A percentile compares a stretch with the other conserved stretches of the same genome.
Evolutionary conservation across 2,797 vertebrate genomes (phyloP).

Genomic region (Xenops minutus): DNA sequence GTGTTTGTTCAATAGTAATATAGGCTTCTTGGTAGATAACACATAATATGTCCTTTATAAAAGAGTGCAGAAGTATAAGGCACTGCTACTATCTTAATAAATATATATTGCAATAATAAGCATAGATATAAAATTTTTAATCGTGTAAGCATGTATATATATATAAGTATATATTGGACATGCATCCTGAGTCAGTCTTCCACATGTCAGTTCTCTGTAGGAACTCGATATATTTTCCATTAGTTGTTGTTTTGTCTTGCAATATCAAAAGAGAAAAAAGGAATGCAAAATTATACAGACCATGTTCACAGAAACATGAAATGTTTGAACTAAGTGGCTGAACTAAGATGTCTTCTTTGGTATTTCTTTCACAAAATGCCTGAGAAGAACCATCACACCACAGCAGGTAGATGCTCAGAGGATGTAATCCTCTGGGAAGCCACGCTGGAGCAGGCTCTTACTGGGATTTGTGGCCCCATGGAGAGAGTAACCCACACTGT

Average conservation of each 20-base stretch:
- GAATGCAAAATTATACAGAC: not conserved
- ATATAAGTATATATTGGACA: not conserved
- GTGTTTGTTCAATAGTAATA: not conserved
- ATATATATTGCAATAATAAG: not conserved
- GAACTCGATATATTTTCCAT: not conserved
- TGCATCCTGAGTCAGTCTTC: not conserved
- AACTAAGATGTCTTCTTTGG: not conserved
- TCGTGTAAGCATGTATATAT: not conserved
- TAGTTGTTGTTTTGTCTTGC: not conserved
- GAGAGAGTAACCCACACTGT: fast-evolving
- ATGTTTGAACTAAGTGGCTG: not conserved
- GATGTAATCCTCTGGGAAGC: not conserved
- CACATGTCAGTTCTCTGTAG: not conserved
- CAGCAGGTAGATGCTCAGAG: not conserved
- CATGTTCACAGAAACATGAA: not conserved
- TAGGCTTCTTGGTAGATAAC: not conserved
- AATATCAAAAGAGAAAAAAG: not conserved
- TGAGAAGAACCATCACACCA: not conserved
- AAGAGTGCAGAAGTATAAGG: not conserved
- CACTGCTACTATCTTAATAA: not conserved
- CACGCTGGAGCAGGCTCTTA: not conserved
- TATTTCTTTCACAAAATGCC: not conserved
- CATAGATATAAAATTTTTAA: not conserved
- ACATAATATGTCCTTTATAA: not conserved
- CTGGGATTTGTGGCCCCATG: fast-evolving